A percentile compares a stretch with the other conserved stretches of the same genome.
These are phyloP conservation scores for Sitta europaea DNA, from an alignment of 2,113 vertebrate genomes.

Conservation along the genomic window DNA sequence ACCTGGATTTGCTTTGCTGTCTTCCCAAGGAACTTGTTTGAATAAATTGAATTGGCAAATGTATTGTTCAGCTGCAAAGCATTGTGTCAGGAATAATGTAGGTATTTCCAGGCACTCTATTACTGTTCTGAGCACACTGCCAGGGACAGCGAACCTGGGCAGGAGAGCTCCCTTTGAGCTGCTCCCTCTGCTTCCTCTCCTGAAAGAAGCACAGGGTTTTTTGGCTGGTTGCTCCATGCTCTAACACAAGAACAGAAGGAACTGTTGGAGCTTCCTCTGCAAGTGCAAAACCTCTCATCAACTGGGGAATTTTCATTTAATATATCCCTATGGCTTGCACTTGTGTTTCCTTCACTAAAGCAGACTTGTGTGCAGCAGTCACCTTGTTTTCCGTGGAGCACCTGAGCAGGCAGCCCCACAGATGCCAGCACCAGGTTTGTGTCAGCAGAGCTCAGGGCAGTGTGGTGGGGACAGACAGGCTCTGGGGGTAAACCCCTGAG, in stretches of 20 bases:
- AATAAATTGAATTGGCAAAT: slow-evolving; percentile 59
- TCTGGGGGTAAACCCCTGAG: neutral
- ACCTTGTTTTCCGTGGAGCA: neutral
- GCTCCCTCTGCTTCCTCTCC: neutral
- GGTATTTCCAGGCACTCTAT: neutral
- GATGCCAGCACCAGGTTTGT: neutral
- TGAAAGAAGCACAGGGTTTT: neutral
- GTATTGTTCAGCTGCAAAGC: neutral
- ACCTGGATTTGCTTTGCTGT: slow-evolving; percentile 58
- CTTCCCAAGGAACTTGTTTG: slow-evolving; percentile 57
- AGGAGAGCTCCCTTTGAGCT: slow-evolving; percentile 5
- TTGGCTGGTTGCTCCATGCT: neutral
- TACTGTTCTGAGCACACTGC: neutral
- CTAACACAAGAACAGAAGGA: neutral
- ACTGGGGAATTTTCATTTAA: neutral
- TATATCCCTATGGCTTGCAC: neutral
- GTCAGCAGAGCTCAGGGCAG: neutral
- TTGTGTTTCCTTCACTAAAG: neutral
- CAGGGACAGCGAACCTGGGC: neutral
- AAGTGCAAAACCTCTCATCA: neutral
- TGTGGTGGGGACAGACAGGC: neutral
- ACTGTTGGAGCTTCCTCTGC: neutral
- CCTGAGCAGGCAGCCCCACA: neutral
- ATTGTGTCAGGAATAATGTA: slow-evolving; percentile 37
- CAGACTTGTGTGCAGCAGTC: neutral